Base-by-base conservation (phyloP, 2,888 invertebrate genomes). In the Leptothorax acervorum region DNA sequence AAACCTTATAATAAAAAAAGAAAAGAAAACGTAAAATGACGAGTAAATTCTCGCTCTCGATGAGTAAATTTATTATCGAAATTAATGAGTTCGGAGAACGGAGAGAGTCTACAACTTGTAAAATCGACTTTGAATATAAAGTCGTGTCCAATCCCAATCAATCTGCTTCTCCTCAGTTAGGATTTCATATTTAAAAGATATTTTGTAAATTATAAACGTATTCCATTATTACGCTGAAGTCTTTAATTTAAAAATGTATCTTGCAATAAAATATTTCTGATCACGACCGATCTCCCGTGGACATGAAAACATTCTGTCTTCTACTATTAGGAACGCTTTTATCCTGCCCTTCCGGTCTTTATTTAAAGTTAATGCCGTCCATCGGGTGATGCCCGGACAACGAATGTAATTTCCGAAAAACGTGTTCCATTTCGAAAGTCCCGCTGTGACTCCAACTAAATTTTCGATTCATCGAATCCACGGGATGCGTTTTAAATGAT, bases 381-480 rank as follows among this genome's bases (percentile, higher is more conserved):
- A n/a, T 23, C 39, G 55, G 55, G 42, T n/a, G 15, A 23, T 35
- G 53, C 28, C n/a, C 42, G 48, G 6, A 2, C 48, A 28, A 42
- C 45, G 3, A 51, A 66, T 35, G 79, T 83, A 55, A 89, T 87
- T 88, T 90, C 78, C 82, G 39, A 87, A 79, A 70, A 81, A 51
- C 83, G 76, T 85, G 82, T 86, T 73, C 83, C 79, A 73, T 63
- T 76, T 53, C 57, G 35, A 35, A 3, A 0, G 51, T 9, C 9
- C 65, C 57, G 71, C 45, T 35, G 35, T 9, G 57, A 11, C 62
- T 48, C 45, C 35, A 23, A 35, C 48, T n/a, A 79, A 83, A 83
- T 83, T 83, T 70, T 83, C 83, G 81, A 78, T 79, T 82, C 82
- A 65, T 65, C 82, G 82, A 63, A 82, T 78, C 6, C 60, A 60